phyloP scores from a whole-genome alignment of 2,888 invertebrate species.

The Cremastinae sp. region DNA sequence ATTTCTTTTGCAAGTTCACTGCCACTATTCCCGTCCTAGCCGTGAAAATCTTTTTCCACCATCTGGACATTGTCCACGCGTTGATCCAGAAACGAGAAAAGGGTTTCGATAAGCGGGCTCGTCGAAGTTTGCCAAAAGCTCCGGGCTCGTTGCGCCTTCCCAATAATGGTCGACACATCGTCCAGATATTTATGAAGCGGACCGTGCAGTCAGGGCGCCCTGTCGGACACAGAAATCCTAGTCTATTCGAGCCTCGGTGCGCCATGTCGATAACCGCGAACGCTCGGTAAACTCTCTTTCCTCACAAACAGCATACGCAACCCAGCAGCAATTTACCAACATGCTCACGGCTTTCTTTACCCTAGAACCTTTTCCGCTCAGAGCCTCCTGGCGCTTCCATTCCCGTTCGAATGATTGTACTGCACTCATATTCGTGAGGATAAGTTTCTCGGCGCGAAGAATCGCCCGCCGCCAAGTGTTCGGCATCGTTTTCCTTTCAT shows the following conservation, averaged over 20 bases:
- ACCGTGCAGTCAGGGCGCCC: conserved; percentile 12
- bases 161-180: conserved; percentile 23
- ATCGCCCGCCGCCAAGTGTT: conserved; percentile 58
- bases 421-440: conserved; percentile 57
- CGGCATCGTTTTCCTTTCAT: conserved; percentile 49
- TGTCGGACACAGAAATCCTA: conserved; percentile 61
- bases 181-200: neutral
- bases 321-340: conserved; percentile 10
- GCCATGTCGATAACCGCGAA: conserved; percentile 67
- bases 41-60: no score
- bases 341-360: conserved; percentile 5
- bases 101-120: conserved; percentile 40
- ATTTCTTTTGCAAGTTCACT: neutral
- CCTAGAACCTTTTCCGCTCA: conserved; percentile 3
- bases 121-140: conserved; percentile 28
- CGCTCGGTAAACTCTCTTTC: conserved; percentile 69
- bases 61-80: conserved; percentile 36
- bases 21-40: no score
- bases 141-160: conserved; percentile 32
- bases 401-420: conserved; percentile 28
- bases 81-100: conserved; percentile 24
- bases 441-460: conserved; percentile 65
- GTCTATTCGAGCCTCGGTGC: conserved; percentile 48
- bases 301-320: conserved; percentile 27
- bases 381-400: conserved; percentile 8